Percentiles rank a stretch among this genome's conserved stretches.
These are phyloP conservation scores for Calameuta filiformis DNA, from an alignment of 2,888 invertebrate species.

Conservation along the genomic window DNA sequence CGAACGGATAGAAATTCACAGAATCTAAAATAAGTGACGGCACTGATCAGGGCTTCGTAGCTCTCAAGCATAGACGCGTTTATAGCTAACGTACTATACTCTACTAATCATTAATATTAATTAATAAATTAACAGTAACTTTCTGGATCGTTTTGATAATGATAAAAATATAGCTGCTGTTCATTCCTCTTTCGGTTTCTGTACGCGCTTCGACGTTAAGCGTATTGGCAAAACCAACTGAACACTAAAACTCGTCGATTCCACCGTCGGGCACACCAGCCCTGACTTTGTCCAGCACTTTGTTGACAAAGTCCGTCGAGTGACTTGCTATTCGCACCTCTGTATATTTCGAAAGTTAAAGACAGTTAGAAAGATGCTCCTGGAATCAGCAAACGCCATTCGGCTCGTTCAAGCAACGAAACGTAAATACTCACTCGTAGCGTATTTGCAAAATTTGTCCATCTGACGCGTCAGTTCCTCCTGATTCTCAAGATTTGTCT, in stretches of 20 bases:
- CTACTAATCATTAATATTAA: conserved; percentile 44
- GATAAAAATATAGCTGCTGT: conserved; percentile 38
- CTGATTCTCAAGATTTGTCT: conserved; percentile 69
- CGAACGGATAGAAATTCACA: neutral
- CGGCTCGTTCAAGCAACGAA: neutral
- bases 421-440: conserved; percentile 74
- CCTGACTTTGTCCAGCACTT: conserved; percentile 87
- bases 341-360: conserved; percentile 62
- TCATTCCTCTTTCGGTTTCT: conserved; percentile 35
- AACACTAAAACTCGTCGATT: conserved; percentile 76
- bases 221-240: conserved; percentile 18
- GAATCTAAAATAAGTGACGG: neutral
- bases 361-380: neutral
- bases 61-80: conserved; percentile 43
- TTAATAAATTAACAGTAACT: conserved; percentile 49
- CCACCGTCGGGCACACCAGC: conserved; percentile 83
- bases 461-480: conserved; percentile 79
- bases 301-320: conserved; percentile 94
- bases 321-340: conserved; percentile 90
- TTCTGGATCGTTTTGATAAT: conserved; percentile 29
- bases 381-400: neutral
- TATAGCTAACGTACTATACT: conserved; percentile 37
- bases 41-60: conserved; percentile 17
- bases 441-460: conserved; percentile 76
- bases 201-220: conserved; percentile 30